Conservation (phyloP, 2,888 invertebrate species). For the Zygaena filipendulae region DNA sequence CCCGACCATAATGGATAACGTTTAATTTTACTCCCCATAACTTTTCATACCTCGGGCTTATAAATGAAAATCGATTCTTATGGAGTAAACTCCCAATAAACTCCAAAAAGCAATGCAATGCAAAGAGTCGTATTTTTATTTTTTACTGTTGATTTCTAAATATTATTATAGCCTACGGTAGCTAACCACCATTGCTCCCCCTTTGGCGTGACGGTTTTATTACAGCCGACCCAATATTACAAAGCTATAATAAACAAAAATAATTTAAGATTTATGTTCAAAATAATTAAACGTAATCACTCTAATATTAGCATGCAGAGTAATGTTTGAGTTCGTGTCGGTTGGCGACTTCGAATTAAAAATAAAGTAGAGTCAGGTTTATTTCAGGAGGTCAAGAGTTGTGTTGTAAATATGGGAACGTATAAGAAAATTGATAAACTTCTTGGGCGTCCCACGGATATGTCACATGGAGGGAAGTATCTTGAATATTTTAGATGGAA, state of each 20-base stretch:
- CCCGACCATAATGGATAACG: too few species aligned
- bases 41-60: too few species aligned
- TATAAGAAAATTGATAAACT: too few species aligned
- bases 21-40: too few species aligned
- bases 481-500: not conserved
- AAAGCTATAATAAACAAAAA: slow-evolving; percentile 47
- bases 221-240: slow-evolving; percentile 45
- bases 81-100: too few species aligned
- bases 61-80: too few species aligned
- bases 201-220: slow-evolving; percentile 40
- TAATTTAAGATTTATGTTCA: slow-evolving; percentile 47
- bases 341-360: slow-evolving; percentile 11
- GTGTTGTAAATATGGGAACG: too few species aligned
- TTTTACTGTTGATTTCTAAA: too few species aligned
- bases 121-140: too few species aligned
- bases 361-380: slow-evolving; percentile 3
- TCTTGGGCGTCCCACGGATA: not conserved
- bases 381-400: too few species aligned
- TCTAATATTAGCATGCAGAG: slow-evolving; percentile 30
- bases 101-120: too few species aligned
- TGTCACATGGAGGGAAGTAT: not conserved
- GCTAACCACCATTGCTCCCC: slow-evolving; percentile 22
- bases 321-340: slow-evolving; percentile 28
- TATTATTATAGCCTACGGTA: slow-evolving; percentile 35
- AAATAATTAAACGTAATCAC: slow-evolving; percentile 42